Base-by-base conservation (phyloP, 2,113 vertebrate species). In the Amphilophus citrinellus region DNA sequence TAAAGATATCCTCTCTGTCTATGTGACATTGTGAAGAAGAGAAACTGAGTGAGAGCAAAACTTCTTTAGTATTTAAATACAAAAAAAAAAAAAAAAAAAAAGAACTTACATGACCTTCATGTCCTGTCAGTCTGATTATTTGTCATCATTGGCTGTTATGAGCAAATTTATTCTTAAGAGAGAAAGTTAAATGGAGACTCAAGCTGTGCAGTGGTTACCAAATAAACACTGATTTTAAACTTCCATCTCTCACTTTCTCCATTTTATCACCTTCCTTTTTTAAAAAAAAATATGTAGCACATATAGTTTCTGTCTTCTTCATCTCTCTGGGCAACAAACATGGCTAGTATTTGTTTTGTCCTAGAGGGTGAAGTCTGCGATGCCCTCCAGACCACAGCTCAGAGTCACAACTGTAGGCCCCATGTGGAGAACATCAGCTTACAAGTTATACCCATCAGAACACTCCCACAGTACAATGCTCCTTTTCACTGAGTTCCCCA, bases 401-500 rank as follows among this genome's bases (percentile, higher is more conserved):
- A 61, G 83, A 88, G 87, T 87, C 89, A 87, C 66, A 14, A 62
- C 91, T 86, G 84, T 85, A 90, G 82, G 81, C 84, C 91, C 87
- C 93, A 80, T 95, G 91, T 93, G 89, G 93, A 93, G 90, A 61
- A 89, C 84, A 93, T 90, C 83, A 78, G 91, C 89, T 93, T 94
- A 95, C 91, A 92, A 90, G 89, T 84, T 86, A 91, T 92, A 88
- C 92, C 88, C 89, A 85, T 89, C 91, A 93, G 91, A 93, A 90
- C 85, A 83, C 89, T 93, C 85, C 87, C 91, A 84, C 73, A 87
- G 85, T 91, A 96, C 96, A 96, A 95, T 95, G 92, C 91, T 92
- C 84, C 92, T 92, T 95, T 96, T 95, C 93, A 95, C 87, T 7
- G 22, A 84, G 73, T 76, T 87, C 79, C 90, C 89, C 56, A 62